Percentiles rank a stretch among this genome's conserved stretches.
phyloP scores from a whole-genome alignment of 2,797 vertebrate genomes.

The Muraenolepis orangiensis region DNA sequence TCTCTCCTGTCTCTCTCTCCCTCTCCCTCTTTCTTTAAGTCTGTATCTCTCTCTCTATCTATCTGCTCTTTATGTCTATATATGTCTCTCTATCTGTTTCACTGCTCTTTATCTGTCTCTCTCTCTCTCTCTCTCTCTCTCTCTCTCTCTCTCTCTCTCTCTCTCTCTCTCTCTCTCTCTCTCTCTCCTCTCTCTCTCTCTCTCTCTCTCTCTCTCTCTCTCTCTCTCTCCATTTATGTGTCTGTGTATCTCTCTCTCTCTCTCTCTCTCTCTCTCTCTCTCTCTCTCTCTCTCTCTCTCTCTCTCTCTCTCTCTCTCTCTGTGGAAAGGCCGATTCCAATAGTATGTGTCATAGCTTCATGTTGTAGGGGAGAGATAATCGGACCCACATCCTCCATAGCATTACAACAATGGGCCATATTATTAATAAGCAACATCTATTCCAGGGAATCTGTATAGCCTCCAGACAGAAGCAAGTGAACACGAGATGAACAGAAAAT shows the following conservation, averaged over 20 bases:
- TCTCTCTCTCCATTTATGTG: not conserved
- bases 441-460: not conserved
- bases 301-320: not conserved
- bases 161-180: not conserved
- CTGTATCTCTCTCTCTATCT: no score
- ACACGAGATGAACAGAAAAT: not conserved
- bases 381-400: not conserved
- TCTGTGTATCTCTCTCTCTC: not conserved
- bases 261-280: not conserved
- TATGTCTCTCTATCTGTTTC: no score
- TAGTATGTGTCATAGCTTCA: not conserved
- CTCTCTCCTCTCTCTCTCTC: not conserved
- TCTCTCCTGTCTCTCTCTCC: no score
- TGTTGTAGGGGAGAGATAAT: no score
- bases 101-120: not conserved
- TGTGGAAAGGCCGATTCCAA: not conserved
- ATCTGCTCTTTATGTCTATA: no score
- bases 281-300: not conserved
- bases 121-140: not conserved
- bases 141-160: slow-evolving; percentile 24
- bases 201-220: not conserved
- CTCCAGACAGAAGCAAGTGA: not conserved
- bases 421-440: not conserved
- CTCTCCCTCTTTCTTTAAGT: no score
- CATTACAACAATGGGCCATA: not conserved